Conservation (phyloP, 2,113 vertebrate genomes). For the Fulica atra region DNA sequence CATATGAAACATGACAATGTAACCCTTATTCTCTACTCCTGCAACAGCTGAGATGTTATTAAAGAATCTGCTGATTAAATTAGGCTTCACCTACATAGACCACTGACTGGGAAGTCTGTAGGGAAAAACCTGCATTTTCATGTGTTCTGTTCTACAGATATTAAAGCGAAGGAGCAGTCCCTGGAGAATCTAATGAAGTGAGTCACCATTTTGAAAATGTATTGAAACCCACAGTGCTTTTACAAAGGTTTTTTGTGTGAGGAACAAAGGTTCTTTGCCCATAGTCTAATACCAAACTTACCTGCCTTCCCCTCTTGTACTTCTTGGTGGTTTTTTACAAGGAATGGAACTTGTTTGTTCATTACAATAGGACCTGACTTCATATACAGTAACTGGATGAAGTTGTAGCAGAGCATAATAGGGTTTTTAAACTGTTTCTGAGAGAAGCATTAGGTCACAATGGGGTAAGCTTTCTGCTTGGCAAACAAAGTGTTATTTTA, state of each 20-base stretch:
- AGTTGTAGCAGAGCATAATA: not conserved
- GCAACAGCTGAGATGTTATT: not conserved
- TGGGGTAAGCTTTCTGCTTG: not conserved
- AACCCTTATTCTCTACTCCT: not conserved
- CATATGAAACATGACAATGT: not conserved
- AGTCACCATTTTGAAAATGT: constrained; percentile 57
- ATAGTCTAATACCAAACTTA: not conserved
- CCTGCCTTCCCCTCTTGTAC: not conserved
- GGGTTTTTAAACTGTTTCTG: not conserved
- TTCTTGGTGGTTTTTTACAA: not conserved
- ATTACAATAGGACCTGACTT: not conserved
- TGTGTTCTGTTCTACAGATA: constrained; percentile 79
- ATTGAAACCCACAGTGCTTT: not conserved
- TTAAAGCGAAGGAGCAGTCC: constrained; percentile 97
- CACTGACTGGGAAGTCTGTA: not conserved
- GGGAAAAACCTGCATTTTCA: not conserved
- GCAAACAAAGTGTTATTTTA: not conserved
- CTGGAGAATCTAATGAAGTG: constrained; percentile 96
- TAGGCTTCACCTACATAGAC: not conserved
- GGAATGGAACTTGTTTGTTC: not conserved
- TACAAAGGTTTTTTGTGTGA: not conserved
- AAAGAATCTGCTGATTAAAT: not conserved
- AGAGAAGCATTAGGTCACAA: not conserved
- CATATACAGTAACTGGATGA: not conserved
- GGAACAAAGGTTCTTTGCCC: not conserved